These are phyloP conservation scores for Pyralis farinalis DNA, from an alignment of 2,888 invertebrate genomes.

Conservation along the genomic window DNA sequence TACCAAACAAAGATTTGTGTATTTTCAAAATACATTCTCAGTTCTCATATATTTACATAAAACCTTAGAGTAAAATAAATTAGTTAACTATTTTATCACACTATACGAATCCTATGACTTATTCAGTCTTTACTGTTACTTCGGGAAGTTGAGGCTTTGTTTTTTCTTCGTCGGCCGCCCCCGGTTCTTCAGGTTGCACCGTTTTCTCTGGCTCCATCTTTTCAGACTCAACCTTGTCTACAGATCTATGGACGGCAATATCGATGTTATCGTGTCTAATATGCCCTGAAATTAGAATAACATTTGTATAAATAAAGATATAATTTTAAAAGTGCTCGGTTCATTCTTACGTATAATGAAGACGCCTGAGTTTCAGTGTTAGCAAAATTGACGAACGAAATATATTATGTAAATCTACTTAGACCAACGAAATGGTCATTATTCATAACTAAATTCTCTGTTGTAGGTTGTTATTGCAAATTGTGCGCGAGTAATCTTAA, in stretches of 20 bases:
- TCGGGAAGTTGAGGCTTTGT: slow-evolving; percentile 23
- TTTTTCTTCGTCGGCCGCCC: background rate
- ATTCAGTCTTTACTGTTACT: slow-evolving; percentile 54
- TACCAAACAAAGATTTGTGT: slow-evolving; percentile 11
- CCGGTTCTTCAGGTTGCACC: background rate
- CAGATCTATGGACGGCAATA: too few relatives aligned
- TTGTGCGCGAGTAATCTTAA: too few relatives aligned
- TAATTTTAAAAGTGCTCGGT: too few relatives aligned
- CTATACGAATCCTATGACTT: slow-evolving; percentile 35
- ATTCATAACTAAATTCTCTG: too few relatives aligned
- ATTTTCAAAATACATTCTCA: slow-evolving; percentile 17
- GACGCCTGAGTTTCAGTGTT: too few relatives aligned
- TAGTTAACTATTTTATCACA: slow-evolving; percentile 36
- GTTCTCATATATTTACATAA: slow-evolving; percentile 30
- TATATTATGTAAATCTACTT: too few relatives aligned
- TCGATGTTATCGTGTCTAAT: background rate
- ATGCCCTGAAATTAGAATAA: background rate
- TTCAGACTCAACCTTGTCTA: background rate
- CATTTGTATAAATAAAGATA: too few relatives aligned
- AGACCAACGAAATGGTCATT: too few relatives aligned
- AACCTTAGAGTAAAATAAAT: slow-evolving; percentile 28
- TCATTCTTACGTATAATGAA: too few relatives aligned
- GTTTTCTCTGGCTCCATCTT: background rate
- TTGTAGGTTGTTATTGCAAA: too few relatives aligned
- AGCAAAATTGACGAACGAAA: too few relatives aligned